Evolutionary conservation across 2,113 vertebrate genomes (phyloP), one percentile per base, ranked within the genome.

Genomic region (Psettodes erumei): DNA sequence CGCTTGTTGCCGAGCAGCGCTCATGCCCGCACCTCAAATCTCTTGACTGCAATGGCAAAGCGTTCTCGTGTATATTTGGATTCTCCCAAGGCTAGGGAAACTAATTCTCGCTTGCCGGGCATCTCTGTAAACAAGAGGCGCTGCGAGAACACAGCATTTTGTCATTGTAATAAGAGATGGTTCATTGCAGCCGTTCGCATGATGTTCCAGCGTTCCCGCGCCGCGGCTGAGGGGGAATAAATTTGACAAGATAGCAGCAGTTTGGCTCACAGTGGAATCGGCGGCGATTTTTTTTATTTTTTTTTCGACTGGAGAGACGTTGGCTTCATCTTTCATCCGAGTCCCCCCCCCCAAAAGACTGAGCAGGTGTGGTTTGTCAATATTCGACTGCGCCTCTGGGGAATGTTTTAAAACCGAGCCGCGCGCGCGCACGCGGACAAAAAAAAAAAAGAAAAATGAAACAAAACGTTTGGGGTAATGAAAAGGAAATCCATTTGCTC

Each of bases 111-210:
- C 63, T 81, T 62, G 71, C 33, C 51, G 69, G 66, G 73, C 80
- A 69, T 65, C 53, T 65, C 43, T 76, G 62, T 82, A 76, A 87
- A 76, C 55, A 67, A 42, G 51, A 67, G 40, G 43, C n/a, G 12
- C 23, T 60, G 37, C 63, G 74, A 68, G 72, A 65, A 62, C 55
- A 18, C 45, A 32, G 59, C 25, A 40, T 76, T 79, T 68, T 72
- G 75, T 79, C 77, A 37, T 58, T 40, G 75, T 71, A 54, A 71
- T 77, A 45, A 33, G 43, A 62, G 32, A 64, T 4, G 19, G 35
- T 65, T 75, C 59, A 66, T 78, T 77, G 77, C 81, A 53, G 66
- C 45, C 47, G 54, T 63, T 78, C 67, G 63, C 75, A 23, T 45
- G 75, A 77, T 68, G 60, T 80, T 82, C 56, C 56, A 38, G 63